Conservation (phyloP, 2,113 vertebrate species). For the Gymnocephalus cernua region DNA sequence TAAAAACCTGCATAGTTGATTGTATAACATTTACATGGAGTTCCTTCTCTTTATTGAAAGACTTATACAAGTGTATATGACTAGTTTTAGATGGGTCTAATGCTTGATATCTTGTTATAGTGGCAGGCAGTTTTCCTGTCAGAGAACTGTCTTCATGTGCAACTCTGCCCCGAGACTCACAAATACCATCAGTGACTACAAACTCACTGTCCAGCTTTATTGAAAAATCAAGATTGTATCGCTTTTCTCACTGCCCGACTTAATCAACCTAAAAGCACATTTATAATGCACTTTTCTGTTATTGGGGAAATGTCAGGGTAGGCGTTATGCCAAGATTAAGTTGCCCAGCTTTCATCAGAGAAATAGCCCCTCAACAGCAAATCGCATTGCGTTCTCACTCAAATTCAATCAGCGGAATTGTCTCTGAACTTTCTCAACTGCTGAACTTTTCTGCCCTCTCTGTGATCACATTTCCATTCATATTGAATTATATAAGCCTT, state of each 20-base stretch:
- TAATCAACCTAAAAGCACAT: constrained; percentile 83
- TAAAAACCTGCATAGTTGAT: not conserved
- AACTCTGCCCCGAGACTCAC: not conserved
- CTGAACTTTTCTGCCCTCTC: constrained; percentile 52
- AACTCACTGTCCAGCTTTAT: constrained; percentile 33
- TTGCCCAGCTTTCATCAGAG: constrained; percentile 72
- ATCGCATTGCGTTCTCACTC: constrained; percentile 69
- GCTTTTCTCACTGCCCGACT: constrained; percentile 37
- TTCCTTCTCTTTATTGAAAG: not conserved
- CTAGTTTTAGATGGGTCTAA: not conserved
- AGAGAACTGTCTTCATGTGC: not conserved
- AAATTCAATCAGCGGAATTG: constrained; percentile 67
- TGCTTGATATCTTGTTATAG: too few relatives aligned
- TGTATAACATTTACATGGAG: not conserved
- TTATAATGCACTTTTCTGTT: constrained; percentile 69
- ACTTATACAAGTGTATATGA: not conserved
- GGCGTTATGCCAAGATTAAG: constrained; percentile 57
- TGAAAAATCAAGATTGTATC: constrained; percentile 54
- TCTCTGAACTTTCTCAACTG: constrained; percentile 62
- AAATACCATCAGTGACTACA: constrained; percentile 16
- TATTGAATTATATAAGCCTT: constrained; percentile 53
- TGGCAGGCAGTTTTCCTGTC: not conserved
- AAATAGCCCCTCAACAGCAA: constrained; percentile 53
- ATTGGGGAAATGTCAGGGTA: constrained; percentile 66
- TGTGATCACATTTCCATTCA: constrained; percentile 65